Evolutionary conservation across 2,797 vertebrate species (phyloP).

Genomic region (Anas capensis): DNA sequence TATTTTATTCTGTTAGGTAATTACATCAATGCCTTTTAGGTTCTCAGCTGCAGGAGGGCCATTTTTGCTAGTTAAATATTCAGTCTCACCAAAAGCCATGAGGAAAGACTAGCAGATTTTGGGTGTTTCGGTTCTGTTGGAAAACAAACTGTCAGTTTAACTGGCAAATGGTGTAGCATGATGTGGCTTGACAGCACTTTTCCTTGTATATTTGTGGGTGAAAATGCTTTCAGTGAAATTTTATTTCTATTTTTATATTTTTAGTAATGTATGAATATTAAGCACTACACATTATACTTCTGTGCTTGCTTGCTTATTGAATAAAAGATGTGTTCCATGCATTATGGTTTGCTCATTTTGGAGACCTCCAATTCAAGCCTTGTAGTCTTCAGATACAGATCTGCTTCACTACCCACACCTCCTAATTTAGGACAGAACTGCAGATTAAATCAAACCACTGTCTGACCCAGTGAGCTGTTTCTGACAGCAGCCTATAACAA

Average conservation of each 20-base stretch:
- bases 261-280: slow-evolving; percentile 73
- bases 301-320: slow-evolving; percentile 80
- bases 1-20: neutral
- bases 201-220: slow-evolving; percentile 73
- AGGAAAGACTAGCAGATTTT: slow-evolving; percentile 46
- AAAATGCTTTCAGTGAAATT: slow-evolving; percentile 79
- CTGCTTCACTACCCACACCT: neutral
- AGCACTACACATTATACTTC: slow-evolving; percentile 66
- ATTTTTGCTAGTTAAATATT: slow-evolving; percentile 7
- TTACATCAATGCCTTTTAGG: neutral
- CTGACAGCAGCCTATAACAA: fast-evolving
- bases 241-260: slow-evolving; percentile 84
- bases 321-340: slow-evolving; percentile 78
- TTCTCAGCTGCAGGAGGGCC: neutral
- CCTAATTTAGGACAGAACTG: neutral
- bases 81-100: slow-evolving; percentile 20
- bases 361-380: neutral
- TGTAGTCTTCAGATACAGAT: neutral
- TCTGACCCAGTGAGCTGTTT: neutral
- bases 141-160: slow-evolving; percentile 52
- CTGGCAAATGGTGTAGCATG: slow-evolving; percentile 52
- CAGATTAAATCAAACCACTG: neutral
- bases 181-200: slow-evolving; percentile 69
- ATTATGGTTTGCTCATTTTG: slow-evolving; percentile 31
- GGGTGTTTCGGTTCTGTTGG: slow-evolving; percentile 59